Base-by-base conservation (phyloP, 1,140 invertebrate genomes). In the Psilanteris sp. region DNA sequence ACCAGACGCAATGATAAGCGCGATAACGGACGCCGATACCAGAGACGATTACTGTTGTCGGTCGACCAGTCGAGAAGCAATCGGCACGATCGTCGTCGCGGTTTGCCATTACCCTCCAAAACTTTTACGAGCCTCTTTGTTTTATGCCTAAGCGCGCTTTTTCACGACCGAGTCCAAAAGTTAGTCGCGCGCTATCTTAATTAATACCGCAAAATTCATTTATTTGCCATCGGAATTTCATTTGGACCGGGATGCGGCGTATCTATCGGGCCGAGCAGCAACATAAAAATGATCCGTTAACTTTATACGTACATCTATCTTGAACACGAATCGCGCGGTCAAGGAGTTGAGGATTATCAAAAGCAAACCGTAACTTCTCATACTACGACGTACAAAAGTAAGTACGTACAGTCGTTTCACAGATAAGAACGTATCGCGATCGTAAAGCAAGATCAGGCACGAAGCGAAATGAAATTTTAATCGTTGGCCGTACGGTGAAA, bases 1-100 rank as follows among this genome's bases (percentile, higher is more conserved):
- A 85, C 86, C 87, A 86, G 86, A 88, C 84, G 87, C 85, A 78
- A 73, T 82, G 87, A 88, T 89, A 88, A 88, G 73, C 78, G 80
- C 80, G 86, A 87, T 87, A 88, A 88, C 80, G 61, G 78, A 85
- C 81, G 71, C 78, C 81, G 85, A 86, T 86, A 88, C 84, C 77
- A 83, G 80, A 48, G 80, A 87, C 82, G 85, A 88, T 88, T 88
- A 87, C 85, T 86, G 83, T 86, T 85, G 80, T 80, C 61, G 77
- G 67, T 66, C 77, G 64, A 31, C 55, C 66, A 55, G 50, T 59
- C 67, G 68, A 44, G 32, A 80, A 82, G 83, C 83, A 79, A 83
- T 84, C 79, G 80, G 76, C 79, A 83, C 83, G 81, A 85, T 81
- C 82, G 78, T 81, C 82, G 78, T 82, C 79, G 79, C 77, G 34